Evolutionary conservation across 2,797 vertebrate species (phyloP), one percentile per base, ranked within the genome.

Genomic region (Crypturellus tataupa): DNA sequence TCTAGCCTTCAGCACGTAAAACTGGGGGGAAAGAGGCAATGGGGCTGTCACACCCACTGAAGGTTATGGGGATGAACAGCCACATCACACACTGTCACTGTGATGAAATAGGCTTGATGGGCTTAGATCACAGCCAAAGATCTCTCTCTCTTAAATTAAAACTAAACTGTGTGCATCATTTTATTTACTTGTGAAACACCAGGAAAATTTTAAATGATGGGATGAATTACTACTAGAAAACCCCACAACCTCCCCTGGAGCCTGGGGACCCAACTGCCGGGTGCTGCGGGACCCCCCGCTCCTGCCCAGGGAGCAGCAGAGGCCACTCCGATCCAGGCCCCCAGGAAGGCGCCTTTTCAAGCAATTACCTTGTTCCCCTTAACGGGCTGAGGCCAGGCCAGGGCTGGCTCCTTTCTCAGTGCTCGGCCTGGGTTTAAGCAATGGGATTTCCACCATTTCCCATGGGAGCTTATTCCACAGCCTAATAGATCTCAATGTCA

Each of bases 401-500:
- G 71, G 56, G 86, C 91, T 87, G 91, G 64, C 51, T 58, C 78
- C 59, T 49, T 72, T 88, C 63, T 12, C 40, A 62, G 47, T 21
- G 40, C 53, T 95, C 83, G 59, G 25, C 46, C 69, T 87, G n/a
- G 89, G 85, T 55, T 77, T 83, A 88, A 93, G 91, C 83, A 82
- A 87, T 27, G 87, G 95, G 83, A 95, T 83, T 96, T 94, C 75
- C 64, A 91, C 53, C 33, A 80, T 63, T 85, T 96, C 96, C 95
- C 89, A 75, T 72, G 84, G 90, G 85, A 95, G 80, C 93, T 89
- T 91, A 94, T 94, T 95, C 87, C 72, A 94, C 79, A 94, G 87
- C 86, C 93, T 94, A 94, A 96, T 90, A 96, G 95, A 96, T 93
- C 89, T 96, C 96, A 96, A 96, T 96, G 94, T 97, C 96, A 96